Percentiles rank a stretch among this genome's conserved stretches.
Conservation (phyloP, 1,140 invertebrate species). For the Oryzaephilus surinamensis region DNA sequence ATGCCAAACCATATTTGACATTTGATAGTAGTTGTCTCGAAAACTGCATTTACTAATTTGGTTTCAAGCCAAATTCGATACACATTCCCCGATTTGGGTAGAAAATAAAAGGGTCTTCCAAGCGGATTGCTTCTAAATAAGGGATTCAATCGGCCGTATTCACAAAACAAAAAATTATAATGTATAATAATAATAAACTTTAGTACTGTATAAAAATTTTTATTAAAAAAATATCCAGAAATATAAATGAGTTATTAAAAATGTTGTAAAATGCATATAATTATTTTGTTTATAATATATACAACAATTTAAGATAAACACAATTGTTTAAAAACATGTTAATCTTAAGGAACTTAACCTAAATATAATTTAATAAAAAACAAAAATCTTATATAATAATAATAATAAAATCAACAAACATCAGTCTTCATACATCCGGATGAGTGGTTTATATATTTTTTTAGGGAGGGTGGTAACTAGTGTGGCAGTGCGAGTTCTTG, state of each 20-base stretch:
- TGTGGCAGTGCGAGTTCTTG: conserved; percentile 31
- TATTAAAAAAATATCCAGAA: too few species aligned
- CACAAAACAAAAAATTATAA: too few species aligned
- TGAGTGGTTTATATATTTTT: conserved; percentile 16
- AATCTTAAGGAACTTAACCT: conserved; percentile 30
- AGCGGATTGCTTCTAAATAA: too few species aligned
- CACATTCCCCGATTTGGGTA: conserved; percentile 16
- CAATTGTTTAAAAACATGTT: too few species aligned
- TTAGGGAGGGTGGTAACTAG: conserved; percentile 32
- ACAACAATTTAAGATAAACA: conserved; percentile 13
- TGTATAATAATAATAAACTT: too few species aligned
- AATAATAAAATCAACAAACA: conserved; percentile 36
- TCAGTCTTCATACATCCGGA: conserved; percentile 35
- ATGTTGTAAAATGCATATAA: too few species aligned
- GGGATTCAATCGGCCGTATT: too few species aligned
- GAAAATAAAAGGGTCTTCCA: conserved; percentile 3
- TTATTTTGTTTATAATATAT: too few species aligned
- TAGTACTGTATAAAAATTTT: too few species aligned
- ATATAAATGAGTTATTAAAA: too few species aligned
- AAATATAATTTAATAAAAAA: conserved; percentile 36
- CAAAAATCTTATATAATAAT: conserved; percentile 27
- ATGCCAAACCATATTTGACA: conserved; percentile 23
- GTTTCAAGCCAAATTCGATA: conserved; percentile 22
- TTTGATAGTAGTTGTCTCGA: conserved; percentile 15
- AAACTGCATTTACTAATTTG: conserved; percentile 22